These are phyloP conservation scores for Colostygia pectinataria DNA, from an alignment of 2,888 invertebrate species.

Conservation along the genomic window DNA sequence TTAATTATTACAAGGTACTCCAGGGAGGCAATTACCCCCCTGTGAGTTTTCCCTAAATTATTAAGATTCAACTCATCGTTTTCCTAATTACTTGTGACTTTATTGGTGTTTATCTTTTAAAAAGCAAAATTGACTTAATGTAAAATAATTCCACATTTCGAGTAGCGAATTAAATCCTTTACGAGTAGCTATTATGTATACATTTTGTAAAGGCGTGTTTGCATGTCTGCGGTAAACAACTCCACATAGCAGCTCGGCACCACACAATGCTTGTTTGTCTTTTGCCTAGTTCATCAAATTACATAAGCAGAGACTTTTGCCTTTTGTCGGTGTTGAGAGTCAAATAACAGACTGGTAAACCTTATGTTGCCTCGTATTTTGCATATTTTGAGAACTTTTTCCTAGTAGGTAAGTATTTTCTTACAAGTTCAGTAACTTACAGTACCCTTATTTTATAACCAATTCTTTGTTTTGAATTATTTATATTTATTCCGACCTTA, in stretches of 20 bases:
- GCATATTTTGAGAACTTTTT: too few relatives aligned
- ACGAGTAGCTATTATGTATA: neutral
- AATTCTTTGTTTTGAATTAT: too few relatives aligned
- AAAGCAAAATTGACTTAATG: constrained; percentile 4
- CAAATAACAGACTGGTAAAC: constrained; percentile 4
- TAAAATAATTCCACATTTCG: constrained; percentile 1
- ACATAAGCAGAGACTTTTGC: constrained; percentile 22
- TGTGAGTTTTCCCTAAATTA: too few relatives aligned
- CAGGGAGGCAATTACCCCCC: too few relatives aligned
- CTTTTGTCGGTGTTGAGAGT: constrained; percentile 8
- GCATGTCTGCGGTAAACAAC: constrained; percentile 23
- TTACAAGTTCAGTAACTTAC: too few relatives aligned
- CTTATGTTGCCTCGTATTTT: neutral
- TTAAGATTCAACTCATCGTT: too few relatives aligned
- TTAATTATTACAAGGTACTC: too few relatives aligned
- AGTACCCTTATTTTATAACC: too few relatives aligned
- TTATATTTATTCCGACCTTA: too few relatives aligned
- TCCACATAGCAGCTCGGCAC: constrained; percentile 13
- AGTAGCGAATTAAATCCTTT: constrained; percentile 1
- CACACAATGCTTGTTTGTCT: constrained; percentile 28
- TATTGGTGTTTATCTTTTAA: too few relatives aligned
- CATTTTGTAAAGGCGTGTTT: constrained; percentile 17
- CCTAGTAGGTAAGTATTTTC: too few relatives aligned
- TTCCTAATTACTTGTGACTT: too few relatives aligned
- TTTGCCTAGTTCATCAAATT: constrained; percentile 29